phyloP scores from a whole-genome alignment of 2,113 vertebrate species.

The Lepisosteus osseus region DNA sequence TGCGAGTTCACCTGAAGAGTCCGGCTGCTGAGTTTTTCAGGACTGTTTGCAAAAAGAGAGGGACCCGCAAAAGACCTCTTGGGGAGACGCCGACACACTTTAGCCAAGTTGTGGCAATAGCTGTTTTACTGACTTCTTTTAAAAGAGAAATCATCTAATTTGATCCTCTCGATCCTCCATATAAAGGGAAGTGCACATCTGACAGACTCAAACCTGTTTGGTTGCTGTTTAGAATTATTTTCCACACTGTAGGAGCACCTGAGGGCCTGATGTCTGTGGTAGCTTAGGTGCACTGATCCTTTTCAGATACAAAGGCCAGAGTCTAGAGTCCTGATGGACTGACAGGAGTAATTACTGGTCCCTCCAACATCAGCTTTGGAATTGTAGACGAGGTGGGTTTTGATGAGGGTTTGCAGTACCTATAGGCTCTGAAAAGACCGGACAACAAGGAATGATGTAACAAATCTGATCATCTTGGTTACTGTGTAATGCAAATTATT shows the following conservation, averaged over 20 bases:
- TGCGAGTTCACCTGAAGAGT: too few species aligned
- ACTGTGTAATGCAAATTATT: too few species aligned
- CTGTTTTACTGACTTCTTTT: not conserved
- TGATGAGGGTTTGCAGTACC: too few species aligned
- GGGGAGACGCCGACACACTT: not conserved
- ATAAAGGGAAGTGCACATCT: conserved; percentile 44
- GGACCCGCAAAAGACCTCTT: not conserved
- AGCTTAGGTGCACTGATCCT: not conserved
- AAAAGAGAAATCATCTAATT: not conserved
- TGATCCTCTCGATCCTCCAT: conserved; percentile 20
- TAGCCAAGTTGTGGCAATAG: not conserved
- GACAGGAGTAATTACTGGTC: too few species aligned
- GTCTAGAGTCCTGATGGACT: too few species aligned
- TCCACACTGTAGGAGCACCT: not conserved
- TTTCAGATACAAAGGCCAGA: not conserved
- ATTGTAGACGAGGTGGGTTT: too few species aligned
- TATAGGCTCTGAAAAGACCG: too few species aligned
- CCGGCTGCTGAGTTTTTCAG: too few species aligned
- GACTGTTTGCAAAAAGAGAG: too few species aligned
- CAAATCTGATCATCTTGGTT: too few species aligned
- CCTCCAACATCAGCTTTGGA: too few species aligned
- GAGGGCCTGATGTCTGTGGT: not conserved
- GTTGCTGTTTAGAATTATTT: conserved; percentile 10
- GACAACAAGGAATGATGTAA: too few species aligned
- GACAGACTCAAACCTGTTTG: not conserved